These are phyloP conservation scores for Sarcophaga subvicina DNA, from an alignment of 2,888 invertebrate species.

Conservation along the genomic window DNA sequence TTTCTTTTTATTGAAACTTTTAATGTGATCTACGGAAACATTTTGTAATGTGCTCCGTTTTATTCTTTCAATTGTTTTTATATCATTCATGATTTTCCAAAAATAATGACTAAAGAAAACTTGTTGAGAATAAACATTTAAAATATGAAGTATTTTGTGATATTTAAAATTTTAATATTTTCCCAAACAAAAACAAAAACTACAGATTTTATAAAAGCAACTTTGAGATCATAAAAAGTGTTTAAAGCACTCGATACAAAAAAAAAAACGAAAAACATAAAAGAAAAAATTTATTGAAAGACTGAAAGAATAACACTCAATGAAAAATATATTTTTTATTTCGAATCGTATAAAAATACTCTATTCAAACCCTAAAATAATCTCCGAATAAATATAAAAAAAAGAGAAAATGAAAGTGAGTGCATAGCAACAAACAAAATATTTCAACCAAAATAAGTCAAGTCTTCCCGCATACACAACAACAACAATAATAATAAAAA, in stretches of 20 bases:
- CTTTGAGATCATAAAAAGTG: constrained; percentile 19
- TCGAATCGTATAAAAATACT: constrained; percentile 8
- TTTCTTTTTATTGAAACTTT: no score
- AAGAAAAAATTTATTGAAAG: constrained; percentile 51
- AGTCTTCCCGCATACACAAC: constrained; percentile 58
- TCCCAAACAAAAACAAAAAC: no score
- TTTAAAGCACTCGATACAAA: constrained; percentile 39
- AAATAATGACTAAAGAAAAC: constrained; percentile 34
- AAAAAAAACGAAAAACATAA: neutral
- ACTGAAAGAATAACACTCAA: constrained; percentile 60
- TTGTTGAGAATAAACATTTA: no score
- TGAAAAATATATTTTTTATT: constrained; percentile 7
- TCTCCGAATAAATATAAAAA: constrained; percentile 5
- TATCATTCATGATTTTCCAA: no score
- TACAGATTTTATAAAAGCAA: neutral
- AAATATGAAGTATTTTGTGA: neutral
- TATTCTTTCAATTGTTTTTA: no score
- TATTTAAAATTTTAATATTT: constrained; percentile 1
- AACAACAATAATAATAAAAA: constrained; percentile 30
- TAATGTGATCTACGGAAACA: no score
- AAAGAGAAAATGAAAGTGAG: constrained; percentile 11
- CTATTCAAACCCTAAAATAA: constrained; percentile 23
- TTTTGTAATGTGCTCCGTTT: no score
- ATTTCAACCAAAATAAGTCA: constrained; percentile 24
- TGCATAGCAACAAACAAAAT: constrained; percentile 59